Conservation (phyloP, 2,113 vertebrate genomes). For the Atrichornis clamosus region DNA sequence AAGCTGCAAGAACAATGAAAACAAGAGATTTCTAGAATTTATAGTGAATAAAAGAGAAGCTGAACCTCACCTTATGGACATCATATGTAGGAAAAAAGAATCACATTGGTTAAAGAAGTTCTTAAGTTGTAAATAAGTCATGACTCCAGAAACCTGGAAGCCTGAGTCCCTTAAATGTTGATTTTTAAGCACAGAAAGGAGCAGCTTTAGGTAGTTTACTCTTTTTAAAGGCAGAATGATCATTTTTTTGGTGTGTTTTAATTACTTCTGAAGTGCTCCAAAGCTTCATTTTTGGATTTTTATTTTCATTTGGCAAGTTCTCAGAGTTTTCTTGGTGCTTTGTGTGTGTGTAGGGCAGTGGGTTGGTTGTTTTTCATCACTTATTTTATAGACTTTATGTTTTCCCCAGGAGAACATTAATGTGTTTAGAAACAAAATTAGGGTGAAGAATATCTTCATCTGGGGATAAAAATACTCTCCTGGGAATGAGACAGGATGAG, state of each 20-base stretch:
- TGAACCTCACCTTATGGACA: no score
- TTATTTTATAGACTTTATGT: background rate
- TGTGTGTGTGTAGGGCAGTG: background rate
- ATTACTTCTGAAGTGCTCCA: background rate
- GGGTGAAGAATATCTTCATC: background rate
- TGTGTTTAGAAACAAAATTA: background rate
- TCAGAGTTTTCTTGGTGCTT: background rate
- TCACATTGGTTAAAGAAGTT: no score
- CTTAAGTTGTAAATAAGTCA: no score
- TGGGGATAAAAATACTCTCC: background rate
- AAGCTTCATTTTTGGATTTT: background rate
- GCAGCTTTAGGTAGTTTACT: background rate
- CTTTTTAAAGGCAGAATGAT: background rate
- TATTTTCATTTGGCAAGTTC: background rate
- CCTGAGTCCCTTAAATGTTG: no score
- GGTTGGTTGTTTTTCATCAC: background rate
- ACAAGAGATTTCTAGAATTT: no score
- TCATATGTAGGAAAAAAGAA: no score
- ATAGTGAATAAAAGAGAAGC: no score
- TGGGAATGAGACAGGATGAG: background rate
- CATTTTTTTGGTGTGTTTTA: accelerated
- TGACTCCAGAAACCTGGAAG: no score
- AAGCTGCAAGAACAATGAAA: no score
- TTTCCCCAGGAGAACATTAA: background rate
- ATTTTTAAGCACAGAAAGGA: no score